Percentiles rank a stretch among this genome's conserved stretches.
These are phyloP conservation scores for Hemicordylus capensis DNA, from an alignment of 2,113 vertebrate genomes.

Conservation along the genomic window DNA sequence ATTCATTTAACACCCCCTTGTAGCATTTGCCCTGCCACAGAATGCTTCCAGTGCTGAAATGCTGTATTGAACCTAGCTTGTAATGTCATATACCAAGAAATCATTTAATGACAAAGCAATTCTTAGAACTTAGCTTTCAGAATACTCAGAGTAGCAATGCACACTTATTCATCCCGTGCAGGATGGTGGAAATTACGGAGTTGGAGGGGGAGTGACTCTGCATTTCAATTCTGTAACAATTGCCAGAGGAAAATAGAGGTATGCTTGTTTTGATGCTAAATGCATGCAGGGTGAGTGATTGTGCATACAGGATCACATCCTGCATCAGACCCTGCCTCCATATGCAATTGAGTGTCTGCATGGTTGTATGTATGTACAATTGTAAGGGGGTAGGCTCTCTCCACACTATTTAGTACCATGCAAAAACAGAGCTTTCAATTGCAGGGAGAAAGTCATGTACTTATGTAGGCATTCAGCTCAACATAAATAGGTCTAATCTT, in stretches of 20 bases:
- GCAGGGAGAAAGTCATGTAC: too few species aligned
- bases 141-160: not conserved
- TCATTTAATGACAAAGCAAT: not conserved
- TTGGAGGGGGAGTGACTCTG: not conserved
- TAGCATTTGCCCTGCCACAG: not conserved
- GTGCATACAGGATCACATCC: too few species aligned
- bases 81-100: not conserved
- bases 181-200: not conserved
- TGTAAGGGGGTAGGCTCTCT: too few species aligned
- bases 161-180: not conserved
- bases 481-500: too few species aligned
- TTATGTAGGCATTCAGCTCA: too few species aligned
- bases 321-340: too few species aligned
- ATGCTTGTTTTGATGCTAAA: not conserved
- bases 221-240: not conserved
- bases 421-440: too few species aligned
- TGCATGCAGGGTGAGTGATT: too few species aligned
- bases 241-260: not conserved
- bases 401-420: too few species aligned
- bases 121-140: not conserved
- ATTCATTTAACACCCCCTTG: not conserved
- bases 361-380: too few species aligned
- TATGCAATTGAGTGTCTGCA: too few species aligned
- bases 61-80: not conserved
- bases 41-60: not conserved